These are phyloP conservation scores for Podargus strigoides DNA, from an alignment of 2,797 vertebrate species.

Conservation along the genomic window DNA sequence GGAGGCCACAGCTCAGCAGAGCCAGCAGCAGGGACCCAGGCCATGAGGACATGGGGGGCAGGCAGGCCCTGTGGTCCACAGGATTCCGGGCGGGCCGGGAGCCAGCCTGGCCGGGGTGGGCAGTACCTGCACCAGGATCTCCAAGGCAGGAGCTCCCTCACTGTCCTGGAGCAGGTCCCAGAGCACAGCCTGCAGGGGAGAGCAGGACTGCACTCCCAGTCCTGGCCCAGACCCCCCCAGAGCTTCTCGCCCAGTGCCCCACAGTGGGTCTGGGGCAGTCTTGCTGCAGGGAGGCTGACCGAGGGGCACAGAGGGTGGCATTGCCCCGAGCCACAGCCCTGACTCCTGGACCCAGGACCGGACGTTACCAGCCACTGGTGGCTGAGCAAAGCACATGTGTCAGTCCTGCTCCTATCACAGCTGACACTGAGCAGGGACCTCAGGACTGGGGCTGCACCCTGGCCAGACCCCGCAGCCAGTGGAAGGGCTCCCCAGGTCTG, in stretches of 20 bases:
- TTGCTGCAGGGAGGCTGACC: background rate
- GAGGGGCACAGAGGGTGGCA: background rate
- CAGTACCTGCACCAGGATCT: constrained; percentile 84
- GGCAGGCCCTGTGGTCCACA: no score
- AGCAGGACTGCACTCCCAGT: background rate
- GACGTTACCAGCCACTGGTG: fast-evolving
- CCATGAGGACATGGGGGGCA: no score
- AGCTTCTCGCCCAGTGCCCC: background rate
- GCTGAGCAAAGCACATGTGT: background rate
- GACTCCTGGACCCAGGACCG: background rate
- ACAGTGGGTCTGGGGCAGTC: background rate
- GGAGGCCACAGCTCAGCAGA: background rate
- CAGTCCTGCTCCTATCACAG: background rate
- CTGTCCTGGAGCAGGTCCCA: constrained; percentile 87
- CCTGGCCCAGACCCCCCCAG: background rate
- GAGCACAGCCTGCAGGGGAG: constrained; percentile 77
- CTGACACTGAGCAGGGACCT: background rate
- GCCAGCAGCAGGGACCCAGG: background rate
- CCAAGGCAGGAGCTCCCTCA: constrained; percentile 79
- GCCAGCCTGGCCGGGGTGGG: background rate
- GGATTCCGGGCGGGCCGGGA: no score
- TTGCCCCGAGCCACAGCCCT: background rate
- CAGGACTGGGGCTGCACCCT: no score
- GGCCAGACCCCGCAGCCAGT: fast-evolving
- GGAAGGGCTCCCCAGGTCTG: background rate